Conservation (phyloP, 2,113 vertebrate species). For the Apodemus speciosus region DNA sequence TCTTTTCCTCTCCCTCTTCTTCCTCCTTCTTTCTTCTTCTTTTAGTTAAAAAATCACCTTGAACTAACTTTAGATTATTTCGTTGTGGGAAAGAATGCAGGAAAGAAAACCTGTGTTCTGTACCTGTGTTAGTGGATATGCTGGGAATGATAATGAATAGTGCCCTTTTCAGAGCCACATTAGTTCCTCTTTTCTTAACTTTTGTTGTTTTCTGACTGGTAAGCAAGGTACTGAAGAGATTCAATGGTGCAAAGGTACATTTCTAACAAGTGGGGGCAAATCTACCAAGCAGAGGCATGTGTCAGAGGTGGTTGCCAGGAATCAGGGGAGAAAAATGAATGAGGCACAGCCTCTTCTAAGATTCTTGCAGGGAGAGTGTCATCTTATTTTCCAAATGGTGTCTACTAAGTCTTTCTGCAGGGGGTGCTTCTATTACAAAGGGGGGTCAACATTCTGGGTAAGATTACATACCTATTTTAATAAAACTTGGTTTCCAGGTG, state of each 20-base stretch:
- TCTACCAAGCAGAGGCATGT: neutral
- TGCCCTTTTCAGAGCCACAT: neutral
- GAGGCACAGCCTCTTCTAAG: neutral
- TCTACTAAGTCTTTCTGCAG: neutral
- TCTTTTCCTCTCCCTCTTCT: neutral
- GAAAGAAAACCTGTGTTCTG: neutral
- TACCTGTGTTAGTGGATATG: neutral
- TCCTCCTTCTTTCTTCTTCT: neutral
- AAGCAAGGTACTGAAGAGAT: neutral
- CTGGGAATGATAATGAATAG: neutral
- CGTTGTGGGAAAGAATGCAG: neutral
- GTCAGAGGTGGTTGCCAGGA: neutral
- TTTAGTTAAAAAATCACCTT: neutral
- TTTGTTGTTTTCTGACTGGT: slow-evolving; percentile 52
- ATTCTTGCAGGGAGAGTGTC: accelerated
- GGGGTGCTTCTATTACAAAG: neutral
- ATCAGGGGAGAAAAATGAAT: neutral
- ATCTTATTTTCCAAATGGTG: slow-evolving; percentile 2
- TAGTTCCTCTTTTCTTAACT: slow-evolving; percentile 21
- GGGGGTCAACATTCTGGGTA: neutral
- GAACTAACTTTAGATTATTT: neutral
- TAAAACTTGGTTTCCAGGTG: slow-evolving; percentile 17
- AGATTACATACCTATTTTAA: neutral
- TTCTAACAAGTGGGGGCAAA: neutral
- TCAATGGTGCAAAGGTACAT: neutral